Evolutionary conservation across 1,140 invertebrate species (phyloP), one percentile per base, ranked within the genome.

Genomic region (Drosophila virilis): DNA sequence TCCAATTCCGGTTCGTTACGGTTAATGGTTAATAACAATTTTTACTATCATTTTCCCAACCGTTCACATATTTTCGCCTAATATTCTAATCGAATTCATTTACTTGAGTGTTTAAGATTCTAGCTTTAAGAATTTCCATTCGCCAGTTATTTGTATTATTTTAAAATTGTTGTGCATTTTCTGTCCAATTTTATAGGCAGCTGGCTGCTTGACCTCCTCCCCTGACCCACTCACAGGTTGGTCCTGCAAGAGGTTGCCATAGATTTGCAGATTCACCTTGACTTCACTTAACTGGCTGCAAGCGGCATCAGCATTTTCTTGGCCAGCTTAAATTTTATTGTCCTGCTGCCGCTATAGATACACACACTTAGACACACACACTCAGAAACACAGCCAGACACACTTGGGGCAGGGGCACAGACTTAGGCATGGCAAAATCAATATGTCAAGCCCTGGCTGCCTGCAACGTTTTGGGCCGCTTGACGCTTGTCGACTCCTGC

Each of bases 401-500:
- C 42, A 12, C 10, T 10, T 17, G 40, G 28, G 46, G 13, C 6
- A 12, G 13, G 12, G 32, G n/a, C 22, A 45, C 17, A 32, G 5
- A 8, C 15, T 22, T 22, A 9, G 59, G 46, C 46, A n/a, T 1
- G 1, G 57, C 78, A 77, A 83, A 86, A 86, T 86, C 83, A 83
- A 86, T 86, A 86, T 72, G 83, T 83, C 69, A 84, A 74, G 79
- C 77, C 71, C 59, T 67, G 73, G 64, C 65, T 76, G 66, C 74
- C 55, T 60, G 54, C 69, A 77, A 35, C 72, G 43, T 77, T 55
- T 51, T 66, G 43, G 43, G 35, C 46, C 51, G 50, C 43, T 40
- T 32, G 32, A 40, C 43, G 51, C 51, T 66, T 55, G 57, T 52
- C 8, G 46, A 32, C 13, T 50, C 12, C 64, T 69, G 66, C 38